phyloP scores from a whole-genome alignment of 2,113 vertebrate genomes.

The Hepsetus odoe region DNA sequence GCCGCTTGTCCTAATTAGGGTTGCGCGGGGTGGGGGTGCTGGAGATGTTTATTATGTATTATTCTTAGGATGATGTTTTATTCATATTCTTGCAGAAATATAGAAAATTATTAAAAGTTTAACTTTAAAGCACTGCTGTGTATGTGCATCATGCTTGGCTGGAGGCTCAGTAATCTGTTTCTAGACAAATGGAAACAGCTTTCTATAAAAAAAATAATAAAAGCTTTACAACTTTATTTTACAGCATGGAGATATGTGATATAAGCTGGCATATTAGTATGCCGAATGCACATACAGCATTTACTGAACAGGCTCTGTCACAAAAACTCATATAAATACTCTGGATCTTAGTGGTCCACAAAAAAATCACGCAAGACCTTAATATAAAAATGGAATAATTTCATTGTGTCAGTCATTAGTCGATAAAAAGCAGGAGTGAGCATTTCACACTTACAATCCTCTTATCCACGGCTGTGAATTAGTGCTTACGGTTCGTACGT shows the following conservation, averaged over 20 bases:
- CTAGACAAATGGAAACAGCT: background rate
- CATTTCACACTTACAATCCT: background rate
- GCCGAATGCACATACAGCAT: background rate
- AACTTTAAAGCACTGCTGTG: no score
- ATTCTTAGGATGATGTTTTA: no score
- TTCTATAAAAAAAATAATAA: slow-evolving; percentile 18
- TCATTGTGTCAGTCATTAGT: slow-evolving; percentile 23
- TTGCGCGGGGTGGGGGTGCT: no score
- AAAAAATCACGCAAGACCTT: background rate
- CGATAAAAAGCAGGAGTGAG: slow-evolving; percentile 2
- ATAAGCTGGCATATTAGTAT: background rate
- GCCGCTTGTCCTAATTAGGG: no score
- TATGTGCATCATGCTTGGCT: no score
- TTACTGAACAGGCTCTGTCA: slow-evolving; percentile 30
- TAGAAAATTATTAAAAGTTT: no score
- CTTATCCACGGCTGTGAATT: background rate
- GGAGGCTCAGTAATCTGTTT: no score
- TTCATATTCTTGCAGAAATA: no score
- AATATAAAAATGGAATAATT: slow-evolving; percentile 11
- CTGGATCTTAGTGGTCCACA: background rate
- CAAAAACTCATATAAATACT: slow-evolving; percentile 20
- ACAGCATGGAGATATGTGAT: background rate
- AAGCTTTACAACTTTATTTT: slow-evolving; percentile 20
- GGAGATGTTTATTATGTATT: no score
- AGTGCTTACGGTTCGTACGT: slow-evolving; percentile 10